Evolutionary conservation across 2,888 invertebrate species (phyloP).

Genomic region (Acanthosoma haemorrhoidale): DNA sequence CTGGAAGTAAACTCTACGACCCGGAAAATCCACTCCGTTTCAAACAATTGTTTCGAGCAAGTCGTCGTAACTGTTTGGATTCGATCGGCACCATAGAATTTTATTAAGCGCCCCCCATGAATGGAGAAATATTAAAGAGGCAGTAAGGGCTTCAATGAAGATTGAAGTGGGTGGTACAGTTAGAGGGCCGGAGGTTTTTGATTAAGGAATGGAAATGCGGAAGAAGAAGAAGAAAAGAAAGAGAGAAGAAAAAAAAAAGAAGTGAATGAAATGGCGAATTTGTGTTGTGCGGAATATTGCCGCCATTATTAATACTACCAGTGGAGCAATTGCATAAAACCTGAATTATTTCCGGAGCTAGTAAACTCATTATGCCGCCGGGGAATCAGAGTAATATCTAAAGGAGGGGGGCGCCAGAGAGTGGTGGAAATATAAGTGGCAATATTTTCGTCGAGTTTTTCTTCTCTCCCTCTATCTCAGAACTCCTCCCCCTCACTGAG

Average conservation of each 20-base stretch:
- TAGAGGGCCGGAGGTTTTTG: not conserved
- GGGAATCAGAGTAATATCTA: not conserved
- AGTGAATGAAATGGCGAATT: not conserved
- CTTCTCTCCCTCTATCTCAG: not conserved
- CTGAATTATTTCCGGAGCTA: not conserved
- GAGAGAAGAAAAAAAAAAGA: not conserved
- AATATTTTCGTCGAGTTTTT: conserved; percentile 22
- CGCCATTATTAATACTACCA: not conserved
- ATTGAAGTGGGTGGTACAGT: not conserved
- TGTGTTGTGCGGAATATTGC: not conserved
- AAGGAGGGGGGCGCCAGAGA: not conserved
- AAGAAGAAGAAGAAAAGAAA: not conserved
- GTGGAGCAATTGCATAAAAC: not conserved
- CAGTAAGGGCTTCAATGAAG: not conserved
- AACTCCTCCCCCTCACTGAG: conserved; percentile 6
- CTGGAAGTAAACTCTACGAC: not conserved
- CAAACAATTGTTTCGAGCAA: not conserved
- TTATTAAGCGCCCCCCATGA: too few species aligned
- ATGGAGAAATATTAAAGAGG: too few species aligned
- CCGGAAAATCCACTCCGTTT: conserved; percentile 6
- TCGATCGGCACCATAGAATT: too few species aligned
- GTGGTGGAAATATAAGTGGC: conserved; percentile 19
- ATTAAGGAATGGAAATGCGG: too few species aligned
- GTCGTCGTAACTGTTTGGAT: not conserved
- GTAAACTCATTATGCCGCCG: not conserved